phyloP scores from a whole-genome alignment of 23 tunicate genomes.

The Corella eumyota region DNA sequence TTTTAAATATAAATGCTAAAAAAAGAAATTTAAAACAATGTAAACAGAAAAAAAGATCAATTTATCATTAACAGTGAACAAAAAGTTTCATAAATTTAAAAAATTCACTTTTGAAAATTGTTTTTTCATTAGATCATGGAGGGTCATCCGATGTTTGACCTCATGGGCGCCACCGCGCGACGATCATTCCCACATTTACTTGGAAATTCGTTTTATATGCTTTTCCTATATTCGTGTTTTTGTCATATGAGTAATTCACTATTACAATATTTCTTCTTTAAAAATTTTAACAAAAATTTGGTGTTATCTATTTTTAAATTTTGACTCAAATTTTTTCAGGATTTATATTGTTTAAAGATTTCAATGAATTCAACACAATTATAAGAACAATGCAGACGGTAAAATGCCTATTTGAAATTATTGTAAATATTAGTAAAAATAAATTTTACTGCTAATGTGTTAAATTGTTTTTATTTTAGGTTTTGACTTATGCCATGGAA shows the following conservation, averaged over 20 bases:
- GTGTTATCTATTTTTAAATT: not conserved
- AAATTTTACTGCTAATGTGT: not conserved
- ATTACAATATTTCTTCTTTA: not conserved
- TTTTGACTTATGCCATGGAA: no score
- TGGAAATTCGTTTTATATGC: conserved; percentile 32
- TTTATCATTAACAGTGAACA: no score
- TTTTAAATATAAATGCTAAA: no score
- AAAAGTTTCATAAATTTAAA: no score
- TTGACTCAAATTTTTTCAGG: conserved; percentile 13
- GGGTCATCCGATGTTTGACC: conserved; percentile 43
- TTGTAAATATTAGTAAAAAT: not conserved
- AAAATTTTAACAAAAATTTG: not conserved
- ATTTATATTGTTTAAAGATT: conserved; percentile 33
- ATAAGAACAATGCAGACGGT: conserved; percentile 52
- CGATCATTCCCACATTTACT: conserved; percentile 11
- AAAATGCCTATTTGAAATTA: not conserved
- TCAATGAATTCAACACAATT: conserved; percentile 37
- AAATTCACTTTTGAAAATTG: no score
- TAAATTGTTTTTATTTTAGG: no score
- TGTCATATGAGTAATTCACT: conserved; percentile 40
- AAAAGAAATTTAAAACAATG: no score
- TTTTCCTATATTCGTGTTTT: conserved; percentile 32
- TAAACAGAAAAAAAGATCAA: no score
- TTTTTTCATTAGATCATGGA: no score
- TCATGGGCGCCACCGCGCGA: conserved; percentile 30